Evolutionary conservation across 2,888 invertebrate species (phyloP).

Genomic region (Julus scanicus): DNA sequence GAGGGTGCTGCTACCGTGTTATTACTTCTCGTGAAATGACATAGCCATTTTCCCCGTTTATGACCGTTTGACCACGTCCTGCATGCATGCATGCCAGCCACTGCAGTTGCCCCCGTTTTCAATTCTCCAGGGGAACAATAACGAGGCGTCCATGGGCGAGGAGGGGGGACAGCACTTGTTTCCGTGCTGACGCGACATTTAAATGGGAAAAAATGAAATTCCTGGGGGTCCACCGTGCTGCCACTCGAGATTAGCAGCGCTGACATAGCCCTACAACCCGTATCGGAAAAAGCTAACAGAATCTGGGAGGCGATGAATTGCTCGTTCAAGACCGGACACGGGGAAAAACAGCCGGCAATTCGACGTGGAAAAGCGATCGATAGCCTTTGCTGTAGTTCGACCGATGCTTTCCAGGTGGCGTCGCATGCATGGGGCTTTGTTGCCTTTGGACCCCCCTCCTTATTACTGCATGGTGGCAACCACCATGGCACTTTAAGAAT

Average conservation of each 20-base stretch:
- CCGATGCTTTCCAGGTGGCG: background rate
- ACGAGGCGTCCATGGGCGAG: background rate
- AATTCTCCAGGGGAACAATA: background rate
- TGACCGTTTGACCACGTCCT: conserved; percentile 39
- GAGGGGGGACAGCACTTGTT: conserved; percentile 10
- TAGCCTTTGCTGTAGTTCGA: background rate
- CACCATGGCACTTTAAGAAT: too few relatives aligned
- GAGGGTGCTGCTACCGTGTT: background rate
- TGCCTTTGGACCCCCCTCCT: background rate
- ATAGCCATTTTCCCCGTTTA: background rate
- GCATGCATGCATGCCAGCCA: background rate
- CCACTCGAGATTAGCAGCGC: conserved; percentile 39
- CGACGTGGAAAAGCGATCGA: background rate
- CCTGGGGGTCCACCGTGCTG: conserved; percentile 28
- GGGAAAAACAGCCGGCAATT: background rate
- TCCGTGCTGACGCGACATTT: background rate
- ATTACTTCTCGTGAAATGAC: background rate
- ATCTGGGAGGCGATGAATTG: conserved; percentile 39
- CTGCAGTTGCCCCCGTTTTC: background rate
- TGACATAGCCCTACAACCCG: conserved; percentile 18
- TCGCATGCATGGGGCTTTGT: background rate
- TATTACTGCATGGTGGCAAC: too few relatives aligned
- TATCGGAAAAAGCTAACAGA: conserved; percentile 42
- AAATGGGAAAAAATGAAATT: background rate
- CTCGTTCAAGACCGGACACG: conserved; percentile 42